Evolutionary conservation across 2,797 vertebrate genomes (phyloP).

Genomic region (Cygnus olor): DNA sequence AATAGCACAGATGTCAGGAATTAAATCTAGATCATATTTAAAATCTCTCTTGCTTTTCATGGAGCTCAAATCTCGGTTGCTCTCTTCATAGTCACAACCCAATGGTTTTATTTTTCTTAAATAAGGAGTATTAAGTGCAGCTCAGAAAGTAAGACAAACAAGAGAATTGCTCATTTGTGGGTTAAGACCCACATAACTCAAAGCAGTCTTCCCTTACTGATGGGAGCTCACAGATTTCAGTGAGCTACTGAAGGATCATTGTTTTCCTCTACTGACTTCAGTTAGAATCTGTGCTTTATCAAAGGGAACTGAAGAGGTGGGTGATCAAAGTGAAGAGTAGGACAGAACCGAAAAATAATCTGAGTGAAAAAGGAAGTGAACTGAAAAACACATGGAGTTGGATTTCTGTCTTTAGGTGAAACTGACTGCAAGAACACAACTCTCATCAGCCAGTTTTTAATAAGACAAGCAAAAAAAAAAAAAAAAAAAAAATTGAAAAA

Average conservation of each 20-base stretch:
- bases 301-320: neutral
- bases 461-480: rapidly evolving
- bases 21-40: neutral
- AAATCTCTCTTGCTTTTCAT: neutral
- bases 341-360: neutral
- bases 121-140: neutral
- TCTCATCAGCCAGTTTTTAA: neutral
- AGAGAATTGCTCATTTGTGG: neutral
- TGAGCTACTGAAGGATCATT: neutral
- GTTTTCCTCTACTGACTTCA: neutral
- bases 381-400: neutral
- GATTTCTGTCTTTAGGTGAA: neutral
- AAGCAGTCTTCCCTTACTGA: neutral
- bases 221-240: neutral
- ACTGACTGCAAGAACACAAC: rapidly evolving
- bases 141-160: neutral
- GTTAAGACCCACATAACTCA: rapidly evolving
- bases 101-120: neutral
- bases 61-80: neutral
- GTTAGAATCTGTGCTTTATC: neutral
- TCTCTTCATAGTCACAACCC: neutral
- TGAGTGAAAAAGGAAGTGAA: neutral
- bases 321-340: neutral
- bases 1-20: conserved; percentile 34
- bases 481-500: rapidly evolving